These are phyloP conservation scores for Chloroceryle amazona DNA, from an alignment of 2,797 vertebrate genomes.

Conservation along the genomic window DNA sequence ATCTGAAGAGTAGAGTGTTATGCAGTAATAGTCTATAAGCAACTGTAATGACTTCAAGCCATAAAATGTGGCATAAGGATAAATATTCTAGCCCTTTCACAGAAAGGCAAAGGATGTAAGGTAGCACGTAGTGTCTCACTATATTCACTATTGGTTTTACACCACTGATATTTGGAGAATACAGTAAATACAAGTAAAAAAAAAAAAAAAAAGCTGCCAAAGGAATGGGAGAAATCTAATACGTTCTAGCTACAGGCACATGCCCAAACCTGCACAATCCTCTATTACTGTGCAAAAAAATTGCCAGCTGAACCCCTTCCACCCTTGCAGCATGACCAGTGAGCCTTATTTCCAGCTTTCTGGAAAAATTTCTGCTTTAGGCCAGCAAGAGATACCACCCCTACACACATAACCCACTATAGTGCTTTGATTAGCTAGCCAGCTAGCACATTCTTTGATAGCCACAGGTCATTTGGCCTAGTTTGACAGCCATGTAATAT, in stretches of 20 bases:
- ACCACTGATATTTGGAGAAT: background rate
- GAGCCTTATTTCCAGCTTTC: rapidly evolving
- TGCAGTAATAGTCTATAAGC: background rate
- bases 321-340: background rate
- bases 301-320: background rate
- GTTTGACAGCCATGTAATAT: background rate
- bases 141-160: background rate
- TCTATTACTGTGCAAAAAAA: background rate
- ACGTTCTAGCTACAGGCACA: rapidly evolving
- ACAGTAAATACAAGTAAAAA: background rate
- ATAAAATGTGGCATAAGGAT: background rate
- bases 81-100: background rate
- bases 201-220: background rate
- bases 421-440: background rate
- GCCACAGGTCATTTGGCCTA: background rate
- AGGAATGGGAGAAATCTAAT: background rate
- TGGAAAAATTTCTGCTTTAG: too few relatives aligned
- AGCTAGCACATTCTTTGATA: background rate
- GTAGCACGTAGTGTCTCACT: background rate
- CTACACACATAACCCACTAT: background rate
- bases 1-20: background rate
- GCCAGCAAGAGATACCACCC: background rate
- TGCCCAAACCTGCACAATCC: background rate
- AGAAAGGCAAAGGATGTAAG: background rate
- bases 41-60: background rate